Evolutionary conservation across 2,113 vertebrate genomes (phyloP).

Genomic region (Syrmaticus mikado): DNA sequence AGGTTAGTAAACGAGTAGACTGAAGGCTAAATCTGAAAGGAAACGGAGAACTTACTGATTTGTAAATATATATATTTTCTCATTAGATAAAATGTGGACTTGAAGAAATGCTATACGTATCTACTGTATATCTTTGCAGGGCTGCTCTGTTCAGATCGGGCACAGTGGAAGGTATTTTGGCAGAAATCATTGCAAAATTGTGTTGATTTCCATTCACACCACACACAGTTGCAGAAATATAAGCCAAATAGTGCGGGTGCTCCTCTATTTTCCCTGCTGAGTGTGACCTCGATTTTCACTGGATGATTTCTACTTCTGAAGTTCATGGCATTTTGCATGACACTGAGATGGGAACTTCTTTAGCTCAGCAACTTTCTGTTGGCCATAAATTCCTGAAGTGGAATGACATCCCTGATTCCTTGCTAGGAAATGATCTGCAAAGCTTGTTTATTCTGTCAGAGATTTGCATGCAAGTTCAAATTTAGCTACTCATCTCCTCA

Average conservation of each 20-base stretch:
- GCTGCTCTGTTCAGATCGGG: neutral
- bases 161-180: neutral
- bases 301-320: neutral
- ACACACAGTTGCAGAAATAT: neutral
- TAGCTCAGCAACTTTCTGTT: neutral
- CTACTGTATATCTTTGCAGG: neutral
- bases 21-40: neutral
- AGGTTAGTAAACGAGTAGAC: neutral
- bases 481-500: constrained; percentile 34
- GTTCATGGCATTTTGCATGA: neutral
- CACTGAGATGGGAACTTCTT: neutral
- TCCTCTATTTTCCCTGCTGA: neutral
- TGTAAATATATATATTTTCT: neutral
- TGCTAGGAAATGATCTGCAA: constrained; percentile 22
- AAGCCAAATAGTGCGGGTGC: neutral
- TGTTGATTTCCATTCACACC: neutral
- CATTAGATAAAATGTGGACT: neutral
- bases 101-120: neutral
- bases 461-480: constrained; percentile 29
- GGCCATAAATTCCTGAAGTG: neutral
- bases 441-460: constrained; percentile 29
- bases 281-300: neutral
- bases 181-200: neutral
- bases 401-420: neutral
- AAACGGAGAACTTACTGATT: neutral